Evolutionary conservation across 2,113 vertebrate genomes (phyloP).

Genomic region (Corythornis cristatus): DNA sequence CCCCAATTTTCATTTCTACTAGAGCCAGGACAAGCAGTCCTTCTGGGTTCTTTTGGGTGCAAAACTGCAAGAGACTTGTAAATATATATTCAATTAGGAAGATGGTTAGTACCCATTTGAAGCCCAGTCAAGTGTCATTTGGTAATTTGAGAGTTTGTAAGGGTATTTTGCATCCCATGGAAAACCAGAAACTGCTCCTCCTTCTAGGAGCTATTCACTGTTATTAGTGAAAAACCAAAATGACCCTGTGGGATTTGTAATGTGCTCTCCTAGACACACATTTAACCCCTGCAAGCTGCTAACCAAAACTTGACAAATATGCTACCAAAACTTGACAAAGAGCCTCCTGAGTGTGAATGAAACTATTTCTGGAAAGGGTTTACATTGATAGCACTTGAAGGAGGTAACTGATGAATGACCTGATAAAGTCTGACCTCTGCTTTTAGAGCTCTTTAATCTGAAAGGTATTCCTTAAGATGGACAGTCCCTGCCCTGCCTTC

Average conservation of each 20-base stretch:
- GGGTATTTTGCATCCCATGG: neutral
- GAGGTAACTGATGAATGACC: neutral
- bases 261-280: neutral
- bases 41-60: neutral
- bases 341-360: neutral
- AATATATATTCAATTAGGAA: neutral
- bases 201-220: neutral
- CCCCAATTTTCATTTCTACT: neutral
- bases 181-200: neutral
- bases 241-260: neutral
- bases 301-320: neutral
- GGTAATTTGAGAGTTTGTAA: neutral
- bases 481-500: neutral
- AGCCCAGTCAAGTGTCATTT: neutral
- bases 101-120: neutral
- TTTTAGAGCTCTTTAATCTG: neutral
- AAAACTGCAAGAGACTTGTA: neutral
- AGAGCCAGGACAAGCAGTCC: neutral
- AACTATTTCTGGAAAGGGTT: neutral
- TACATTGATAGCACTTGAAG: neutral
- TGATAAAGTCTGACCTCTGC: neutral
- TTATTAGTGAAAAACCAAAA: slow-evolving; percentile 20
- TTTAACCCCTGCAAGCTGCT: neutral
- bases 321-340: neutral
- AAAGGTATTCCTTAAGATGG: neutral